Conservation (phyloP, 2,888 invertebrate genomes). For the Stenichneumon culpator region DNA sequence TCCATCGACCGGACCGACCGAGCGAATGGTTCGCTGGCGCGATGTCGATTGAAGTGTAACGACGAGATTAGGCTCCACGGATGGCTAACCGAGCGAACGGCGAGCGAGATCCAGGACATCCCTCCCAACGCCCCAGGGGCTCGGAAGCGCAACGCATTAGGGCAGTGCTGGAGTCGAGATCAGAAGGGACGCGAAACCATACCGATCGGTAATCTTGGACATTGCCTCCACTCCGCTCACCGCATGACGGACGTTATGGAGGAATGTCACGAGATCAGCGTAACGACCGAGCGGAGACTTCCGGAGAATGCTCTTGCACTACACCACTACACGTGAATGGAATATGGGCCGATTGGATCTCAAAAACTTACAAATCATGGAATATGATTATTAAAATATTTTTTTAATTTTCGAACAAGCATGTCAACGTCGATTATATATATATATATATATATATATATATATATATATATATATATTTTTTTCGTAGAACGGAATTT, state of each 20-base stretch:
- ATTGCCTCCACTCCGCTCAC: not conserved
- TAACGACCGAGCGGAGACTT: no score
- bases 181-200: slow-evolving; percentile 2
- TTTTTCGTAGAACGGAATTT: no score
- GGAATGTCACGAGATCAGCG: not conserved
- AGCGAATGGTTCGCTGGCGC: slow-evolving; percentile 57
- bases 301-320: no score
- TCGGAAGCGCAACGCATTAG: slow-evolving; percentile 20
- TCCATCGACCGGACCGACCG: slow-evolving; percentile 37
- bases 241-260: not conserved
- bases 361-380: no score
- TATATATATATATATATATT: no score
- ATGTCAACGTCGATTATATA: no score
- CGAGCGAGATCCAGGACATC: slow-evolving; percentile 17
- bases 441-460: no score
- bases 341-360: no score
- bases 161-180: slow-evolving; percentile 51
- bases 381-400: no score
- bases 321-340: no score
- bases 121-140: not conserved
- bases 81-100: slow-evolving; percentile 78
- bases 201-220: not conserved
- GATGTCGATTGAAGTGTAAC: slow-evolving; percentile 84
- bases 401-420: no score
- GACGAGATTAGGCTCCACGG: slow-evolving; percentile 81